These are phyloP conservation scores for Pristionchus entomophagus DNA, from an alignment of 2,888 invertebrate species.

Conservation along the genomic window DNA sequence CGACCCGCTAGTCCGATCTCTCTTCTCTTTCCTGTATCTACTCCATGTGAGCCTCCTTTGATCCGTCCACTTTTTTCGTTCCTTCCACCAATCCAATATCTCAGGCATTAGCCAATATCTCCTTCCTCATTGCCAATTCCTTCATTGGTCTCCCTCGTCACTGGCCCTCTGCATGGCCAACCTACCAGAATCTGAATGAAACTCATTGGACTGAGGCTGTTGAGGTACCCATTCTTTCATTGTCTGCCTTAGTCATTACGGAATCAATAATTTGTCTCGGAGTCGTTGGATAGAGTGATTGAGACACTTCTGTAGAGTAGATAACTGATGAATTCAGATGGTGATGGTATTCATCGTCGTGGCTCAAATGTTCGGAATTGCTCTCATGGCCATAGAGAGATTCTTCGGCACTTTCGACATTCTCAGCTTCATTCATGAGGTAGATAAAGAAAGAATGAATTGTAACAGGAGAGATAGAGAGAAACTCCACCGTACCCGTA, in stretches of 20 bases:
- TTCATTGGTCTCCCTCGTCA: slow-evolving; percentile 25
- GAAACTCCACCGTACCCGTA: too few species aligned
- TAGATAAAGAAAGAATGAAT: not conserved
- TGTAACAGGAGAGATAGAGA: too few species aligned
- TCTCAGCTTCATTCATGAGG: slow-evolving; percentile 12
- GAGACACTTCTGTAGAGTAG: too few species aligned
- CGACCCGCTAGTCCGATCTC: not conserved
- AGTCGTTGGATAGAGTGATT: too few species aligned
- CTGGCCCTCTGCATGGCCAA: not conserved
- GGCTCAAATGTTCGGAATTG: slow-evolving; percentile 12
- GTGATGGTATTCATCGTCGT: slow-evolving; percentile 11
- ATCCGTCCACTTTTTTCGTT: not conserved
- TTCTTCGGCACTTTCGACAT: slow-evolving; percentile 26
- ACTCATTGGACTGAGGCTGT: not conserved
- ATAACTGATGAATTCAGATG: too few species aligned
- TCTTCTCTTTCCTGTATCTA: not conserved
- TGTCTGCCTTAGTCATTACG: not conserved
- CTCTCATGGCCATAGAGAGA: slow-evolving; percentile 1
- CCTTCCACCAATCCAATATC: too few species aligned
- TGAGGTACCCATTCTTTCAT: not conserved
- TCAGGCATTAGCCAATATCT: not conserved
- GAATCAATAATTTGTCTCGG: too few species aligned
- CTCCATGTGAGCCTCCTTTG: not conserved
- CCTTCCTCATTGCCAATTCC: not conserved
- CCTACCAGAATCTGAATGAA: slow-evolving; percentile 12